phyloP scores from a whole-genome alignment of 2,888 invertebrate genomes.

The Amblyteles armatorius region DNA sequence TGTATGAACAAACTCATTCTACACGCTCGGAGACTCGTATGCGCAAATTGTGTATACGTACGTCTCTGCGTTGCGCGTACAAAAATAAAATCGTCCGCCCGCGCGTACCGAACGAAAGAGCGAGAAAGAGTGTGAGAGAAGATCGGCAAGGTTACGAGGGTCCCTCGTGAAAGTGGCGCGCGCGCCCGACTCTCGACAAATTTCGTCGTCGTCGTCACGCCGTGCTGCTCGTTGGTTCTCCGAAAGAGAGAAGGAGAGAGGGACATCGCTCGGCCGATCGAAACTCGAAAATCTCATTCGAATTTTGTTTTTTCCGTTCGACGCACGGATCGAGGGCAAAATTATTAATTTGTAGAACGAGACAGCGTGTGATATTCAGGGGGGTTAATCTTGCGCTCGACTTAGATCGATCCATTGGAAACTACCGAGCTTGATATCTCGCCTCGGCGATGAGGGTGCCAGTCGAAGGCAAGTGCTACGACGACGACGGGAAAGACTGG shows the following conservation, averaged over 20 bases:
- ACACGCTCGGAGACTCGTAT: background rate
- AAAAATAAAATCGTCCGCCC: conserved; percentile 70
- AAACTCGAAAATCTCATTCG: background rate
- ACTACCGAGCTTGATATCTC: conserved; percentile 27
- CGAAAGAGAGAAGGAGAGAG: background rate
- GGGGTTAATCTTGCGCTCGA: background rate
- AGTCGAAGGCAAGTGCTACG: conserved; percentile 39
- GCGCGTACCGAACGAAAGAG: conserved; percentile 21
- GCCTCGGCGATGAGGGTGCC: conserved; percentile 45
- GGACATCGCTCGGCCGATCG: background rate
- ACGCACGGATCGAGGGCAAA: background rate
- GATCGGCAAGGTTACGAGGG: conserved; percentile 73
- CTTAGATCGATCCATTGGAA: background rate
- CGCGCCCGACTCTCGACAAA: conserved; percentile 65
- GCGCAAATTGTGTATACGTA: conserved; percentile 14
- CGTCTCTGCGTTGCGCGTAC: conserved; percentile 29
- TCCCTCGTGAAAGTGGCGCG: conserved; percentile 76
- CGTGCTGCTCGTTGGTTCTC: background rate
- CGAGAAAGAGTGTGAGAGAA: conserved; percentile 25
- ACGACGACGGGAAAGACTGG: conserved; percentile 76
- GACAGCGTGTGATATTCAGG: background rate
- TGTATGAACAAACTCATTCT: background rate
- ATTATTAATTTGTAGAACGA: background rate
- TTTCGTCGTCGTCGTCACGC: conserved; percentile 65
- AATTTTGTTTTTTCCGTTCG: background rate